Percentiles rank a stretch among this genome's conserved stretches.
Evolutionary conservation across 2,888 invertebrate genomes (phyloP).

Genomic region (Zele albiditarsus): DNA sequence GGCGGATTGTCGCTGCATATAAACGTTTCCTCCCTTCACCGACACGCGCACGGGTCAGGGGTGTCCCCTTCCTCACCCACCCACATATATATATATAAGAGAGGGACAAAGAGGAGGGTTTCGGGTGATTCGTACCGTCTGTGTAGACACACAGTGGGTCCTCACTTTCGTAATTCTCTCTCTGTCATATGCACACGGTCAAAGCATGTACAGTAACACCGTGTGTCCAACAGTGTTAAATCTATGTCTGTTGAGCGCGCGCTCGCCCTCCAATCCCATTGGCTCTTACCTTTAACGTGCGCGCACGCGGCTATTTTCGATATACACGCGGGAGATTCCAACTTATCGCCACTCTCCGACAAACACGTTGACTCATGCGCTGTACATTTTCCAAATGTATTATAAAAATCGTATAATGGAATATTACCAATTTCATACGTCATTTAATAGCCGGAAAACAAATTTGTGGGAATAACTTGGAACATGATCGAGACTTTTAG

Average conservation of each 20-base stretch:
- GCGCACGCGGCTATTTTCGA: conserved; percentile 27
- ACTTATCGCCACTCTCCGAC: background rate
- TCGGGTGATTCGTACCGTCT: conserved; percentile 66
- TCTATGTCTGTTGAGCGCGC: conserved; percentile 38
- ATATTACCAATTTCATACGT: too few species aligned
- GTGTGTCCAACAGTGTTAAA: conserved; percentile 14
- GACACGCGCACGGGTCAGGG: conserved; percentile 69
- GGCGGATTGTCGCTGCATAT: conserved; percentile 71
- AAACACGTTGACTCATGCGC: conserved; percentile 17
- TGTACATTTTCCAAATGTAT: background rate
- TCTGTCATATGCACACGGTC: conserved; percentile 10
- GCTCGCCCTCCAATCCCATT: conserved; percentile 42
- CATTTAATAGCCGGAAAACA: too few species aligned
- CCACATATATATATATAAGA: conserved; percentile 17
- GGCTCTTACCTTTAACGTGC: conserved; percentile 33
- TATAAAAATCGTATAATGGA: background rate
- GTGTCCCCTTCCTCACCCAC: conserved; percentile 67
- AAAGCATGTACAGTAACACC: background rate
- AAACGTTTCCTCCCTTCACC: conserved; percentile 73
- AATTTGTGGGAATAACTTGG: too few species aligned
- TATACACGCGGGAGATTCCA: conserved; percentile 43
- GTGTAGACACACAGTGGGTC: conserved; percentile 53
- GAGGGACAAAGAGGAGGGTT: conserved; percentile 50
- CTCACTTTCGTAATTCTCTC: conserved; percentile 43
- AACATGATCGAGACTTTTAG: too few species aligned